phyloP scores from a whole-genome alignment of 2,888 invertebrate species.

The Mesochorus sp. region DNA sequence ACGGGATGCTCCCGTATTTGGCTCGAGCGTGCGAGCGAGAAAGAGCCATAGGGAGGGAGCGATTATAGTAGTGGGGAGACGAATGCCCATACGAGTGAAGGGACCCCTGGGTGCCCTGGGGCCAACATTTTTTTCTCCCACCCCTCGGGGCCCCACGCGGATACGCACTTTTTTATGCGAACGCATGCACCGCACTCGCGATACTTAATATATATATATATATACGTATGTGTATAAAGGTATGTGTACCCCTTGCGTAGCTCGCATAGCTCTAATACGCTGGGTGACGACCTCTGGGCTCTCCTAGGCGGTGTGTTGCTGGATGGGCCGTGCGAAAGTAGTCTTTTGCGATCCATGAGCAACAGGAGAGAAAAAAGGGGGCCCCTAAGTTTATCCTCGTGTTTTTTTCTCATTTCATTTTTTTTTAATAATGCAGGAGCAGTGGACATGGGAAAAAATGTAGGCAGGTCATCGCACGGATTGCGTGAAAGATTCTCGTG shows the following conservation, averaged over 20 bases:
- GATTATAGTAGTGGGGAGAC: constrained; percentile 31
- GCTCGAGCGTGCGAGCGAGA: constrained; percentile 15
- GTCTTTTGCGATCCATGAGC: constrained; percentile 54
- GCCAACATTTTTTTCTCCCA: constrained; percentile 54
- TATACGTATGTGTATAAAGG: constrained; percentile 8
- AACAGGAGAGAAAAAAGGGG: constrained; percentile 72
- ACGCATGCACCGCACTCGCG: constrained; percentile 59
- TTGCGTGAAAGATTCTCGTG: not conserved
- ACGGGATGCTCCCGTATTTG: constrained; percentile 5
- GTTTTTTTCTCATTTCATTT: constrained; percentile 51
- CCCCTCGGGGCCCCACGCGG: constrained; percentile 64
- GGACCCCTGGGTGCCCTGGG: constrained; percentile 51
- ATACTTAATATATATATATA: constrained; percentile 22
- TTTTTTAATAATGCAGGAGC: constrained; percentile 77
- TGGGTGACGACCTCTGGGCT: constrained; percentile 59
- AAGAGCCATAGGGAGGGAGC: constrained; percentile 52
- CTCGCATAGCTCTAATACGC: constrained; percentile 46
- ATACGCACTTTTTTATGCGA: constrained; percentile 65
- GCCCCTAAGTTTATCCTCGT: constrained; percentile 36
- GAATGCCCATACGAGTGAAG: constrained; percentile 48
- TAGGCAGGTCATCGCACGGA: constrained; percentile 61
- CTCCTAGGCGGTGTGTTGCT: constrained; percentile 43
- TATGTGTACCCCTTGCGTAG: not conserved
- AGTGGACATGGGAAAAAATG: constrained; percentile 81
- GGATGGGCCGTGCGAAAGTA: constrained; percentile 77